Base-by-base conservation (phyloP, 2,113 vertebrate species). In the Neoarius graeffei region DNA sequence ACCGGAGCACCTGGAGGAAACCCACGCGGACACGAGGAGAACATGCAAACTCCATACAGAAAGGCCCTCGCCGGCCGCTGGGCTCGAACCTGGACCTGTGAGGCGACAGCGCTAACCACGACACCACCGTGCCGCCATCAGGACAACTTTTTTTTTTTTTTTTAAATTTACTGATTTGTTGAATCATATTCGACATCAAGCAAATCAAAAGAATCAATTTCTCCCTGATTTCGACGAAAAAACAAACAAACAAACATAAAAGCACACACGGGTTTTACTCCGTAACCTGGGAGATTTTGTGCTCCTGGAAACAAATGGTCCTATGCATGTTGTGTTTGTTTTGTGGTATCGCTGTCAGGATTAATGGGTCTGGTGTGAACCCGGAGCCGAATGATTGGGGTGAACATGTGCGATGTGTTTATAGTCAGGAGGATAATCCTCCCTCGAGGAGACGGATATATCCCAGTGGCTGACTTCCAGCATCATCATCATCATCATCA, bases 321-420 rank as follows among this genome's bases (percentile, higher is more conserved):
- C 9, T 0, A 3, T 11, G 71, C 19, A 25, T 25, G 42, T 23
- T 10, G 9, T 5, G 50, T 50, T 50, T 25, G 35, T 48, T 23
- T 10, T 23, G 13, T 48, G 71, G 35, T 11, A 13, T 3, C 50
- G 35, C 15, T 20, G 17, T 73, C 71, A 42, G 35, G 48, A n/a
- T 54, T 15, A n/a, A n/a, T 0, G 23, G 0, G 20, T 57, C n/a
- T 4, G 15, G n/a, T 4, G 15, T 0, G 17, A 81, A 35, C 8
- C 56, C 56, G 11, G 56, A 11, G 30, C 52, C n/a, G 76, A 27
- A 79, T 56, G 11, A 79, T 4, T 7, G 13, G 50, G 13, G 52
- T 9, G 52, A 80, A 80, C 77, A 80, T 42, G 56, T 60, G 80
- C 0, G 8, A 81, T 35, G 80, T 81, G 80, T 81, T 81, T 80